Evolutionary conservation across 1,140 invertebrate species (phyloP).

Genomic region (Thaumetopoea pityocampa): DNA sequence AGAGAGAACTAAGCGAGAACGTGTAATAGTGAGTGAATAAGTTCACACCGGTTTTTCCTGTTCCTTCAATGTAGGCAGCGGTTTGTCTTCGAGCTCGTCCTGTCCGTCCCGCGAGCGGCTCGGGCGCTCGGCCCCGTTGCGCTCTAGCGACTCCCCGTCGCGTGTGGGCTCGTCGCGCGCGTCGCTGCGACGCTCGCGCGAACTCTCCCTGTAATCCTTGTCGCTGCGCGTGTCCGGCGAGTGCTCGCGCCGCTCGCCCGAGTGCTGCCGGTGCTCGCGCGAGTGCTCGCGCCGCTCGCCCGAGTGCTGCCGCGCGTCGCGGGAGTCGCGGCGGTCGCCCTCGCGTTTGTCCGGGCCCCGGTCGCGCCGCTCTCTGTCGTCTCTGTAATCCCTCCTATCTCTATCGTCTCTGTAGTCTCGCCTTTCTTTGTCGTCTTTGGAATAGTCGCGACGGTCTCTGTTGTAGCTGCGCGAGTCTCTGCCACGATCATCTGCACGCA

Average conservation of each 20-base stretch:
- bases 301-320: conserved; percentile 20
- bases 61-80: conserved; percentile 79
- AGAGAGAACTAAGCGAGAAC: too few species aligned
- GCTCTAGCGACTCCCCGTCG: conserved; percentile 6
- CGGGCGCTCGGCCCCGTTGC: conserved; percentile 31
- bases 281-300: conserved; percentile 32
- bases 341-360: conserved; percentile 37
- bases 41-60: conserved; percentile 78
- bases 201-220: conserved; percentile 18
- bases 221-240: conserved; percentile 3
- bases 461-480: conserved; percentile 58
- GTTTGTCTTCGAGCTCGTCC: conserved; percentile 60
- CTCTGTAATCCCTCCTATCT: conserved; percentile 20
- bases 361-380: conserved; percentile 25
- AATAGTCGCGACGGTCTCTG: conserved; percentile 51
- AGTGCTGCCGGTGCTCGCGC: conserved; percentile 22
- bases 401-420: conserved; percentile 36
- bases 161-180: conserved; percentile 3
- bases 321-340: conserved; percentile 25
- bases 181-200: conserved; percentile 16
- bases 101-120: conserved; percentile 45
- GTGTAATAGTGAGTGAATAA: neutral
- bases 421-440: conserved; percentile 42
- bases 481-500: conserved; percentile 59
- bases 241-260: conserved; percentile 8